phyloP scores from a whole-genome alignment of 2,113 vertebrate species.

The Eulemur rufifrons region DNA sequence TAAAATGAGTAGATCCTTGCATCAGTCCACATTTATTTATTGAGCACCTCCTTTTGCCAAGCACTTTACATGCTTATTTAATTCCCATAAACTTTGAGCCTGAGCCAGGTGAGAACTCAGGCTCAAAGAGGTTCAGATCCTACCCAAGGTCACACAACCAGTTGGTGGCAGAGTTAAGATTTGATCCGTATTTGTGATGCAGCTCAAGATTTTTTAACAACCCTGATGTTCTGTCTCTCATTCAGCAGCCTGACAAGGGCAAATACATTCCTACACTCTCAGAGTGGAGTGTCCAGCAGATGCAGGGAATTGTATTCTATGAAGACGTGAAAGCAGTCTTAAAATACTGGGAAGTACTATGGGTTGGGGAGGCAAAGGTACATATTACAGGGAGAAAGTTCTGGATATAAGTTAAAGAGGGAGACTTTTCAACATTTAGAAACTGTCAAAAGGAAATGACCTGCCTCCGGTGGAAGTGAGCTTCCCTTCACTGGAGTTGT shows the following conservation, averaged over 20 bases:
- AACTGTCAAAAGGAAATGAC: background rate
- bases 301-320: background rate
- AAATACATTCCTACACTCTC: background rate
- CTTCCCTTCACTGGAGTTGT: background rate
- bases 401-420: background rate
- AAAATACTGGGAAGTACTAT: background rate
- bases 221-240: background rate
- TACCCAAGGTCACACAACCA: background rate
- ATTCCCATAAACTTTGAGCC: background rate
- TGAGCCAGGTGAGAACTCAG: background rate
- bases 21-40: background rate
- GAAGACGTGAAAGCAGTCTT: background rate
- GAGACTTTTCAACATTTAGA: background rate
- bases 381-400: background rate
- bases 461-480: background rate
- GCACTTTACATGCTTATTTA: background rate
- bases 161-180: background rate
- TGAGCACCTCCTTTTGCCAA: background rate
- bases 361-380: background rate
- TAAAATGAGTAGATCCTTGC: background rate
- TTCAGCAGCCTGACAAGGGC: background rate
- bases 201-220: background rate
- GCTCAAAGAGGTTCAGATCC: background rate
- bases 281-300: background rate
- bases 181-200: background rate